Conservation (phyloP, 2,113 vertebrate genomes). For the Formicarius rufipectus region DNA sequence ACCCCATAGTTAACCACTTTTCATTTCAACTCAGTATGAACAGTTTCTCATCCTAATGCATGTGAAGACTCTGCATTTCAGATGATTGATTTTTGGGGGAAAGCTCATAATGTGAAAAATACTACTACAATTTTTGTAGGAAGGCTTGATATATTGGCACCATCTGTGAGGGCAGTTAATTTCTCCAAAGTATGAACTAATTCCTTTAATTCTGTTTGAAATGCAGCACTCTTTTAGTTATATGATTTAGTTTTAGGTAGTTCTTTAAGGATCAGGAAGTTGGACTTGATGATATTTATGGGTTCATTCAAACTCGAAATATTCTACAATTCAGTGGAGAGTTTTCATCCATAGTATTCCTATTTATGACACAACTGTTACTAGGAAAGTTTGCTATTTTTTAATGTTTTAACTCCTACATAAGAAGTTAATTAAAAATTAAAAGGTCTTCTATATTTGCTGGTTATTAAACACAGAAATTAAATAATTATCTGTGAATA, state of each 20-base stretch:
- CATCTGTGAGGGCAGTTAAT: background rate
- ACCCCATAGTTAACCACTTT: background rate
- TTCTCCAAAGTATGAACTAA: background rate
- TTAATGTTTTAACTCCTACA: background rate
- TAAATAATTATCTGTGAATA: background rate
- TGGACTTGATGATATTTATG: background rate
- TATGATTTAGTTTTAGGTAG: background rate
- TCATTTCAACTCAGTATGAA: background rate
- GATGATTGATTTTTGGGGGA: background rate
- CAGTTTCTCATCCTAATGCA: background rate
- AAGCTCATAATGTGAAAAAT: background rate
- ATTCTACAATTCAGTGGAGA: background rate
- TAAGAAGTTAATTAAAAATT: background rate
- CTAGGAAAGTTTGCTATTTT: background rate
- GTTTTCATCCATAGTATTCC: background rate
- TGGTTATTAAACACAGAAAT: background rate
- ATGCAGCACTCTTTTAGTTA: background rate
- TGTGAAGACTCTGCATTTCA: rapidly evolving
- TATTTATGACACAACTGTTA: background rate
- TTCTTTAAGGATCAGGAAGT: rapidly evolving
- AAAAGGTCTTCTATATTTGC: background rate
- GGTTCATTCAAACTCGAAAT: background rate
- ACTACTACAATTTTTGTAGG: background rate
- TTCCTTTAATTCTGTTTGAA: background rate
- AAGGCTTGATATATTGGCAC: rapidly evolving